Evolutionary conservation across 1,140 invertebrate species (phyloP).

Genomic region (Leptinotarsa undecemlineata): DNA sequence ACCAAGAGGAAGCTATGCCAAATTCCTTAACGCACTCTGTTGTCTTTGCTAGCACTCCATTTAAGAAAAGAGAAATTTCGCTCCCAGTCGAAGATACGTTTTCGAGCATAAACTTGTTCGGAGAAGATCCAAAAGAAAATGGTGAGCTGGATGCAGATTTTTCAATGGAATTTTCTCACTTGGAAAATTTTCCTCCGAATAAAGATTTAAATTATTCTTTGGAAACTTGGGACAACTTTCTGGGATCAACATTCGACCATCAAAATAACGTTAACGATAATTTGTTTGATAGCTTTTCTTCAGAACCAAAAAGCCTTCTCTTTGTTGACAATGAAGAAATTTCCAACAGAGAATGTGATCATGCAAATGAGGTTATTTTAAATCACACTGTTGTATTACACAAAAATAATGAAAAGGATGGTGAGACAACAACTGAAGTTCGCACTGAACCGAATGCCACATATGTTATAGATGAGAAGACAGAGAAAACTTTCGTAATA

Average conservation of each 20-base stretch:
- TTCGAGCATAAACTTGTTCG: conserved; percentile 47
- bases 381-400: not conserved
- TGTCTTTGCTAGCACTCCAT: conserved; percentile 42
- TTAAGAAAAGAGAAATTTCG: conserved; percentile 43
- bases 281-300: conserved; percentile 51
- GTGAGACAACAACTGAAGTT: conserved; percentile 24
- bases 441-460: conserved; percentile 22
- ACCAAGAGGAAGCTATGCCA: conserved; percentile 44
- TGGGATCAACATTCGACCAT: conserved; percentile 50
- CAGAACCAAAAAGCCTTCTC: conserved; percentile 51
- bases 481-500: not conserved
- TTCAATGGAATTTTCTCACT: not conserved
- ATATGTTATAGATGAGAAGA: conserved; percentile 7
- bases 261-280: conserved; percentile 41
- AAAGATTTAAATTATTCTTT: conserved; percentile 51
- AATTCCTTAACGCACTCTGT: conserved; percentile 43
- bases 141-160: not conserved
- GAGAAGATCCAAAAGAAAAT: conserved; percentile 46
- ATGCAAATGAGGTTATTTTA: not conserved
- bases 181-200: conserved; percentile 18
- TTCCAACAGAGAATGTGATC: not conserved
- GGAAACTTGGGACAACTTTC: conserved; percentile 56
- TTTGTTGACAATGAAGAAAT: conserved; percentile 42
- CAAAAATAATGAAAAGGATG: not conserved
- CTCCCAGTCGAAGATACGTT: conserved; percentile 25